These are phyloP conservation scores for Sterna hirundo DNA, from an alignment of 2,113 vertebrate species.

Conservation along the genomic window DNA sequence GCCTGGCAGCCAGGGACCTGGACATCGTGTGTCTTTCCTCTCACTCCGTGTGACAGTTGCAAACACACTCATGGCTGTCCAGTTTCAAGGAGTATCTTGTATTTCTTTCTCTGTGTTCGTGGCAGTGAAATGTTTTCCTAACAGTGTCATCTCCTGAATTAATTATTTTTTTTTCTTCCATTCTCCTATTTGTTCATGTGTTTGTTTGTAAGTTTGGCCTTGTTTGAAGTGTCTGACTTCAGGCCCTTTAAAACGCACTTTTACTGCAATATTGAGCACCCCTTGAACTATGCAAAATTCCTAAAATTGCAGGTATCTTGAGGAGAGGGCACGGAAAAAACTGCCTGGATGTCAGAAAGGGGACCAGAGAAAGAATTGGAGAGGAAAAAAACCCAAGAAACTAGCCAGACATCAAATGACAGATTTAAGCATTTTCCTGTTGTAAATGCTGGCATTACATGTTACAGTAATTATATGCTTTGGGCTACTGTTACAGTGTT, in stretches of 20 bases:
- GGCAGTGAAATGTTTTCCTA: constrained; percentile 38
- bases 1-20: constrained; percentile 4
- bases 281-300: neutral
- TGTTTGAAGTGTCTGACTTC: neutral
- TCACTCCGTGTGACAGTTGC: neutral
- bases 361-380: neutral
- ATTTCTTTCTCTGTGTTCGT: neutral
- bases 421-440: constrained; percentile 59
- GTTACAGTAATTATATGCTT: constrained; percentile 53
- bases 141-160: neutral
- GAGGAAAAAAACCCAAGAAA: neutral
- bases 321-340: neutral
- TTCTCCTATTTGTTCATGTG: neutral
- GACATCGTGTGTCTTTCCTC: neutral
- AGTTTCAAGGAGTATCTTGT: neutral
- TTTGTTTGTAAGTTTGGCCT: neutral
- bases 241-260: neutral
- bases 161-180: neutral
- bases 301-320: neutral
- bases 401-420: constrained; percentile 30
- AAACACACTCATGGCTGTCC: neutral
- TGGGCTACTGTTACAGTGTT: constrained; percentile 50
- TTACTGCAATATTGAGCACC: neutral
- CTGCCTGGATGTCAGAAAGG: neutral
- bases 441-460: constrained; percentile 41